Evolutionary conservation across 2,113 vertebrate genomes (phyloP).

Genomic region (Pitta sordida): DNA sequence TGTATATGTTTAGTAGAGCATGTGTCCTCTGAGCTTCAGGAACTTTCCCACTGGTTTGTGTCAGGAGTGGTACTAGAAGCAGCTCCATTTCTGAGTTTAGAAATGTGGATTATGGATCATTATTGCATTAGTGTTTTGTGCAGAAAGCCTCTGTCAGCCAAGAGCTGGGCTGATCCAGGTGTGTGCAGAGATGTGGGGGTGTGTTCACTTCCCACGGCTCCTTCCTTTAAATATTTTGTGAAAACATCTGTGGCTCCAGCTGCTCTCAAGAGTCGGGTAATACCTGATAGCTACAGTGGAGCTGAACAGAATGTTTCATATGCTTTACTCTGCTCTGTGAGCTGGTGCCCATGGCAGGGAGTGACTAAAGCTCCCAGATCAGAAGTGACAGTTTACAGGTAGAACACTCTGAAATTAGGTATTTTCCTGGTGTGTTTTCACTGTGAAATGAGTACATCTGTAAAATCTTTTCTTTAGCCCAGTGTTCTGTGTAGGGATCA

Average conservation of each 20-base stretch:
- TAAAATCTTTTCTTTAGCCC: not conserved
- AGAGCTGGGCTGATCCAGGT: not conserved
- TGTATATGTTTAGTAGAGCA: not conserved
- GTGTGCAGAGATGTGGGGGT: not conserved
- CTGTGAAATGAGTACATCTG: fast-evolving
- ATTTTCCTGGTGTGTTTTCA: not conserved
- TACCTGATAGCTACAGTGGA: not conserved
- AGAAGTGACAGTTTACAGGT: not conserved
- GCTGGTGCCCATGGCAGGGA: not conserved
- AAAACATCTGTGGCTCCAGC: not conserved
- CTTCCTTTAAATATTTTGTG: not conserved
- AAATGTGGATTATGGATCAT: not conserved
- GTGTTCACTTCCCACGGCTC: not conserved
- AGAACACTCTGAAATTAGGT: not conserved
- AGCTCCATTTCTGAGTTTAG: not conserved
- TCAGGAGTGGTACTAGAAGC: not conserved
- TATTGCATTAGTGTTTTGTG: not conserved
- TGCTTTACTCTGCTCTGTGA: not conserved
- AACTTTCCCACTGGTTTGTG: not conserved
- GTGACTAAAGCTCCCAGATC: not conserved
- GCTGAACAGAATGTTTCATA: not conserved
- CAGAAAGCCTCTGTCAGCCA: not conserved
- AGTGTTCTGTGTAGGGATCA: not conserved
- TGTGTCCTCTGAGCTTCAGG: not conserved
- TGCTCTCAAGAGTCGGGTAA: not conserved